Evolutionary conservation across 2,113 vertebrate genomes (phyloP), one percentile per base, ranked within the genome.

Genomic region (Brachyistius frenatus): DNA sequence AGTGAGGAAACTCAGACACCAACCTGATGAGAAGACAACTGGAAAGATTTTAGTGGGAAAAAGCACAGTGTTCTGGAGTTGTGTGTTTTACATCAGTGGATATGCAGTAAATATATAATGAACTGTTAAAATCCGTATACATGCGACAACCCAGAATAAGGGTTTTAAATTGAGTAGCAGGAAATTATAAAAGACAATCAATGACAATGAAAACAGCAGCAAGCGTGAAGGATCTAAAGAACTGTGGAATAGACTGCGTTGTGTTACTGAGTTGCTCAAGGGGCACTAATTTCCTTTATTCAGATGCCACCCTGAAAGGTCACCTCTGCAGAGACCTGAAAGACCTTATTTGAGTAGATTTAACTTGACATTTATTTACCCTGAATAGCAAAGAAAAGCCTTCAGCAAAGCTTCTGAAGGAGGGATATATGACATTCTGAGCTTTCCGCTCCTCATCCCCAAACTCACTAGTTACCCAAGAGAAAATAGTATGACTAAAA

Each of bases 261-360:
- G 76, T 65, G 35, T 15, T 13, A 47, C 33, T 1, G 15, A 14
- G 53, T 58, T 67, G 35, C 66, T 84, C 52, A 78, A 50, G 73
- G 68, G 50, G 78, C 69, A 81, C 67, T 64, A 1, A 70, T 69
- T 56, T 57, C 31, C 54, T 5, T 4, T n/a, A 60, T 63, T 85
- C 44, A 90, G 88, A 89, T 88, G 80, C 14, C 86, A 87, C 4
- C 56, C 7, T 9, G 15, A 88, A 91, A 90, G 88, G 90, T 90
- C 85, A 83, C 73, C 32, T 76, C 63, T 64, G 47, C 61, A 46
- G 41, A 73, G 72, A 36, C 67, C 64, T 6, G 14, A 53, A 71
- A 41, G 35, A 33, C 53, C 15, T 30, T 9, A 1, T 72, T 57
- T 69, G 65, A 86, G 47, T 64, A 65, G 66, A 87, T 82, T 52